Conservation (phyloP, 2,888 invertebrate species). For the Epinotia nisella region DNA sequence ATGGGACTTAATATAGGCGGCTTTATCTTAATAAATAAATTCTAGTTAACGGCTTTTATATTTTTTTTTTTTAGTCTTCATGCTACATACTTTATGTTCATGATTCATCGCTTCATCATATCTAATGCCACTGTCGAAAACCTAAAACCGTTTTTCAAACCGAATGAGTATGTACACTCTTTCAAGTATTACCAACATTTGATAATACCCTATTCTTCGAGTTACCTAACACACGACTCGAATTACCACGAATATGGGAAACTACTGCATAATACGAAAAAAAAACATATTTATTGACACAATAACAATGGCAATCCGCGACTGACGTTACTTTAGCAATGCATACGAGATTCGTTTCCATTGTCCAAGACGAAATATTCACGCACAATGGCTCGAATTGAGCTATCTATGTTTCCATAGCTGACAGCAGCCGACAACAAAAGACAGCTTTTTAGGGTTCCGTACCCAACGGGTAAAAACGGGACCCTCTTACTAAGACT, state of each 20-base stretch:
- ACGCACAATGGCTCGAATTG: neutral
- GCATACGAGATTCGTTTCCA: conserved; percentile 47
- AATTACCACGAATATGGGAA: conserved; percentile 69
- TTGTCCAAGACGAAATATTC: conserved; percentile 38
- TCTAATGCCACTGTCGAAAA: neutral
- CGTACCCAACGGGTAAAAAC: too few species aligned
- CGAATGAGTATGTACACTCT: conserved; percentile 36
- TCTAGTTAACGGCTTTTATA: too few species aligned
- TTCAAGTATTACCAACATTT: conserved; percentile 67
- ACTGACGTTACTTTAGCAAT: conserved; percentile 57
- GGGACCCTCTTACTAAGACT: too few species aligned
- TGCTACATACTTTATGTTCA: too few species aligned
- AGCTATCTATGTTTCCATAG: neutral
- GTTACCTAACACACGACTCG: conserved; percentile 60
- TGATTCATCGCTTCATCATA: neutral
- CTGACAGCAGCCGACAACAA: too few species aligned
- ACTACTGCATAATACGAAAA: conserved; percentile 59
- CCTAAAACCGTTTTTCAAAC: neutral
- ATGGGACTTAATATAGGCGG: too few species aligned
- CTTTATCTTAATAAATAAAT: too few species aligned
- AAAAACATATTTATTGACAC: conserved; percentile 65
- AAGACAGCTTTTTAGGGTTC: too few species aligned
- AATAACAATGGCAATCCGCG: conserved; percentile 62
- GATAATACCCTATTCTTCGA: conserved; percentile 72
- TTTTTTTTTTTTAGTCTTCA: too few species aligned